Evolutionary conservation across 2,113 vertebrate genomes (phyloP).

Genomic region (Daboia siamensis): DNA sequence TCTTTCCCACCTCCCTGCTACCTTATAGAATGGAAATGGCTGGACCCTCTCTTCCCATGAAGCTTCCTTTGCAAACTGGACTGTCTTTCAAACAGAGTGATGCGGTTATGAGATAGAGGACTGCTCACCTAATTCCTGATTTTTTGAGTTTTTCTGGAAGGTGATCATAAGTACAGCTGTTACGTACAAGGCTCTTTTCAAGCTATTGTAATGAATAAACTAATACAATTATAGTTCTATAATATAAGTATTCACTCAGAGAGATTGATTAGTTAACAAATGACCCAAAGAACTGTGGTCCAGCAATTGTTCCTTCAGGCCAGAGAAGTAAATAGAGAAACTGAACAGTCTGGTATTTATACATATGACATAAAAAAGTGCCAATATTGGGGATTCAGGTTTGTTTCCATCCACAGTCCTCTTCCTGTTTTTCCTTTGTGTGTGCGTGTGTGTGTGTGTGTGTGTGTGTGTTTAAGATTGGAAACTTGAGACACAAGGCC

Average conservation of each 20-base stretch:
- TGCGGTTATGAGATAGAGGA: neutral
- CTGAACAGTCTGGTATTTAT: neutral
- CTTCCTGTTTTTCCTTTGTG: neutral
- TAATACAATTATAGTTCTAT: neutral
- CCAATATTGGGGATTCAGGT: neutral
- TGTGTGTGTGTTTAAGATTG: neutral
- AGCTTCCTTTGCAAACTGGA: neutral
- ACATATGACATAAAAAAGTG: neutral
- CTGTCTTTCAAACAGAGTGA: neutral
- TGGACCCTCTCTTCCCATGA: neutral
- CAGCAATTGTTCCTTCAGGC: neutral
- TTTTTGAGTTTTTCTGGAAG: neutral
- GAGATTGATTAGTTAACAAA: neutral
- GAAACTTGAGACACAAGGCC: neutral
- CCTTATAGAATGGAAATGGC: neutral
- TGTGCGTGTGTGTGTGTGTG: neutral
- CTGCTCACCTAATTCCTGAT: neutral
- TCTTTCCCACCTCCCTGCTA: neutral
- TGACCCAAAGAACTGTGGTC: neutral
- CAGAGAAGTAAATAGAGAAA: neutral
- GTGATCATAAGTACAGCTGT: neutral
- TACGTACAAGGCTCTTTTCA: neutral
- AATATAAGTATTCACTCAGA: neutral
- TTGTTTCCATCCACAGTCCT: neutral
- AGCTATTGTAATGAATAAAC: neutral